phyloP scores from a whole-genome alignment of 1,140 invertebrate genomes.

The Dendrolimus punctatus region DNA sequence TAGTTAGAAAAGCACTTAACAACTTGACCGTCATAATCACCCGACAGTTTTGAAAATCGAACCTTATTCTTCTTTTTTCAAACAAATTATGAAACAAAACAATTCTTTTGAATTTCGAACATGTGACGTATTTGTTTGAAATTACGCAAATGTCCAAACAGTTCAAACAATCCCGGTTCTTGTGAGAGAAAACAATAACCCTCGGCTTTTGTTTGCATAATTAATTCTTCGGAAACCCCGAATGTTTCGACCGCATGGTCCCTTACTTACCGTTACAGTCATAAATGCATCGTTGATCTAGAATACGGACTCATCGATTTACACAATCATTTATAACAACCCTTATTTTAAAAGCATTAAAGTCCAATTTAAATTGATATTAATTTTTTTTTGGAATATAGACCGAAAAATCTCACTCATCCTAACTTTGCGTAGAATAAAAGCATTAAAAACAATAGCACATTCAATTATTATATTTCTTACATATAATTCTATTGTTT shows the following conservation, averaged over 20 bases:
- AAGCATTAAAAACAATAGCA: too few species aligned
- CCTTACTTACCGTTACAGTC: slow-evolving; percentile 52
- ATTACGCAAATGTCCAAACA: slow-evolving; percentile 54
- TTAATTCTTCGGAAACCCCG: slow-evolving; percentile 49
- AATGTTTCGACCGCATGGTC: slow-evolving; percentile 51
- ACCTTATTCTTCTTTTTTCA: too few species aligned
- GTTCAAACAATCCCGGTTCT: slow-evolving; percentile 52
- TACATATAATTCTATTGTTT: too few species aligned
- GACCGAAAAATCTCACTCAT: neutral
- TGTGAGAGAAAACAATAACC: slow-evolving; percentile 50
- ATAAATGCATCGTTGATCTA: slow-evolving; percentile 44
- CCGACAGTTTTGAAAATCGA: too few species aligned
- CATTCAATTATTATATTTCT: too few species aligned
- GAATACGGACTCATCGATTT: slow-evolving; percentile 21
- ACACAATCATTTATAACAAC: slow-evolving; percentile 6
- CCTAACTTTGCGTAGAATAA: too few species aligned
- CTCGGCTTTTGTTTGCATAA: slow-evolving; percentile 51
- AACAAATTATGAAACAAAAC: neutral
- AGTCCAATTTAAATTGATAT: slow-evolving; percentile 12
- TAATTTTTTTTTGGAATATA: slow-evolving; percentile 3
- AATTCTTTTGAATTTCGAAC: slow-evolving; percentile 4
- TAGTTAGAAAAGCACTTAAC: too few species aligned
- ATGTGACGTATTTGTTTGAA: slow-evolving; percentile 33
- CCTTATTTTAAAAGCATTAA: slow-evolving; percentile 19
- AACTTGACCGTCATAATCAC: too few species aligned